Evolutionary conservation across 2,888 invertebrate genomes (phyloP), one percentile per base, ranked within the genome.

Genomic region (Antheraea yamamai): DNA sequence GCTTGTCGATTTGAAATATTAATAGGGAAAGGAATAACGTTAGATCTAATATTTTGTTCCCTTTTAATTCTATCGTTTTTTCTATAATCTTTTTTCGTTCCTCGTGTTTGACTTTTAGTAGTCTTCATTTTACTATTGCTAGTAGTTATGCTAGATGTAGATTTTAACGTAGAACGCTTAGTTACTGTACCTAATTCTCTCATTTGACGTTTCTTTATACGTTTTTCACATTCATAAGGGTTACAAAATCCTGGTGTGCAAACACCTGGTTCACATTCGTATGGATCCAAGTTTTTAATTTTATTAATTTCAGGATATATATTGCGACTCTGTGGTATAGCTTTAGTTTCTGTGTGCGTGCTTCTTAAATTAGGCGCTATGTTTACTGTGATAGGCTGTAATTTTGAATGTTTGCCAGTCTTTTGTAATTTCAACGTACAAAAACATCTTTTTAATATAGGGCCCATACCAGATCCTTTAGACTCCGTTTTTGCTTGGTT

Each of bases 361-460:
- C n/a, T 70, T 20, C 47, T 10, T 61, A 61, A 8, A 39, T 64
- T 39, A 0, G 58, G 39, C 47, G 10, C n/a, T 61, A 61, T 23
- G 8, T 61, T 66, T 26, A 66, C 26, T 66, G 30, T 66, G 16
- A 30, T 16, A 26, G 64, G 26, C 26, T 66, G 26, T 30, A 30
- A 30, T 66, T 66, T 66, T 16, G 64, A 66, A 4, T 66, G 51
- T 26, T 47, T 35, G 16, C 73, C 73, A 35, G 75, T 72, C 70
- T 79, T 81, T 35, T 83, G 82, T 47, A 84, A 75, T 75, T 80
- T 82, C 72, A 85, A 79, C 20, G 83, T 84, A 78, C 84, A 84
- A 77, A 83, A 83, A 77, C 84, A 85, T 51, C 82, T 80, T 74
- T 83, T 84, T 70, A 84, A 76, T 61, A 79, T 73, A 73, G 80